phyloP scores from a whole-genome alignment of 2,797 vertebrate genomes.

The Tinamus major region DNA sequence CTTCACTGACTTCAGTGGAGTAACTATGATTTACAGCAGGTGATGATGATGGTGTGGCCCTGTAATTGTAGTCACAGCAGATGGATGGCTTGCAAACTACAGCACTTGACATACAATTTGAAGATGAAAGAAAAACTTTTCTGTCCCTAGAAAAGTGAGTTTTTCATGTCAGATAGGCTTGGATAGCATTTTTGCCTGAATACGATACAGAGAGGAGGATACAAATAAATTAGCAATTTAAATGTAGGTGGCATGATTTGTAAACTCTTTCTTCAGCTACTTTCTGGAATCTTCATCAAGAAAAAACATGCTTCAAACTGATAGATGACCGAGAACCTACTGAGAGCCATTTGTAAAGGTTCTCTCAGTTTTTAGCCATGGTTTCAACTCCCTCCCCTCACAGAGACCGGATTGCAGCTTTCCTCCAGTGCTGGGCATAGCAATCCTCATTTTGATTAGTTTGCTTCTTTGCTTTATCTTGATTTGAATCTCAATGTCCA shows the following conservation, averaged over 20 bases:
- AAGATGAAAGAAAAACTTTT: neutral
- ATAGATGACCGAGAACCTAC: neutral
- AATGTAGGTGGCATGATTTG: neutral
- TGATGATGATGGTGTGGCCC: neutral
- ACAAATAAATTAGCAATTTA: neutral
- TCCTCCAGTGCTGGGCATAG: neutral
- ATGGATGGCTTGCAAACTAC: neutral
- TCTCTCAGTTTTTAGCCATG: neutral
- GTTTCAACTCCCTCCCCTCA: neutral
- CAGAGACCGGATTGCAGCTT: neutral
- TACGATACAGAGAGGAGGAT: neutral
- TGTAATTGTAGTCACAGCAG: neutral
- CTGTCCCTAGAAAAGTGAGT: neutral
- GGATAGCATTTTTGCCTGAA: neutral
- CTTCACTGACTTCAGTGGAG: neutral
- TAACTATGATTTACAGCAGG: neutral
- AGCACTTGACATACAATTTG: neutral
- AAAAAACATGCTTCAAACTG: neutral
- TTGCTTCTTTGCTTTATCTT: neutral
- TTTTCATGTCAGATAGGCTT: neutral
- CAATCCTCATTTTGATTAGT: neutral
- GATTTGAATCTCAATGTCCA: neutral
- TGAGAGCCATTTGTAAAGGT: neutral
- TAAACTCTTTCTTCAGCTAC: neutral
- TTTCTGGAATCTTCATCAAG: neutral